Evolutionary conservation across 2,113 vertebrate genomes (phyloP).

Genomic region (Pterocles orientalis): DNA sequence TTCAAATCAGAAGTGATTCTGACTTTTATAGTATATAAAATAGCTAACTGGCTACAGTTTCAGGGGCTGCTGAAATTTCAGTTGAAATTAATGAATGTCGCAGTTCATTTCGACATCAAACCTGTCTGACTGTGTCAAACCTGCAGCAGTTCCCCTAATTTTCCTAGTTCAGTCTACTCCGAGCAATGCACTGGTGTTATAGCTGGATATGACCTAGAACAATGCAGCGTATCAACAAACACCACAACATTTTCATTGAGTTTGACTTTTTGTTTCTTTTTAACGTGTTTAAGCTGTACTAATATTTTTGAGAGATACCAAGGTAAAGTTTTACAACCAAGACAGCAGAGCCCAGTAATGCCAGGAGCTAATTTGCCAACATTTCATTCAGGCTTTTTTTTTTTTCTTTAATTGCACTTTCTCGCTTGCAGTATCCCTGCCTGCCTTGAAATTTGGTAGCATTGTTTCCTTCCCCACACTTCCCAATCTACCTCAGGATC

Average conservation of each 20-base stretch:
- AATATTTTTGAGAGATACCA: neutral
- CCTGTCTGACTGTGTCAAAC: neutral
- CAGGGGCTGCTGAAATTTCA: neutral
- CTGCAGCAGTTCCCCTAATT: neutral
- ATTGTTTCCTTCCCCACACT: neutral
- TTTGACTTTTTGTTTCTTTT: neutral
- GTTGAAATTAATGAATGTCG: fast-evolving
- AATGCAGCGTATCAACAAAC: fast-evolving
- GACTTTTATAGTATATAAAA: neutral
- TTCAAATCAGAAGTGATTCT: neutral
- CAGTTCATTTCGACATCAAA: neutral
- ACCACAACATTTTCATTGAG: fast-evolving
- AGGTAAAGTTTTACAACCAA: neutral
- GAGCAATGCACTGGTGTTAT: neutral
- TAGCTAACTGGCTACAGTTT: neutral
- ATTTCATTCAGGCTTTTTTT: neutral
- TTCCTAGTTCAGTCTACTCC: neutral
- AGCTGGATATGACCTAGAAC: neutral
- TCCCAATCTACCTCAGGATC: neutral
- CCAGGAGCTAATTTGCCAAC: neutral
- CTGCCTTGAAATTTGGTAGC: neutral
- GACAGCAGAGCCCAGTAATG: neutral
- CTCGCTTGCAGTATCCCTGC: neutral
- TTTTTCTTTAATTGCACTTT: neutral
- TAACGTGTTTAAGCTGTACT: neutral